Conservation (phyloP, 2,113 vertebrate species). For the Nibea coibor region DNA sequence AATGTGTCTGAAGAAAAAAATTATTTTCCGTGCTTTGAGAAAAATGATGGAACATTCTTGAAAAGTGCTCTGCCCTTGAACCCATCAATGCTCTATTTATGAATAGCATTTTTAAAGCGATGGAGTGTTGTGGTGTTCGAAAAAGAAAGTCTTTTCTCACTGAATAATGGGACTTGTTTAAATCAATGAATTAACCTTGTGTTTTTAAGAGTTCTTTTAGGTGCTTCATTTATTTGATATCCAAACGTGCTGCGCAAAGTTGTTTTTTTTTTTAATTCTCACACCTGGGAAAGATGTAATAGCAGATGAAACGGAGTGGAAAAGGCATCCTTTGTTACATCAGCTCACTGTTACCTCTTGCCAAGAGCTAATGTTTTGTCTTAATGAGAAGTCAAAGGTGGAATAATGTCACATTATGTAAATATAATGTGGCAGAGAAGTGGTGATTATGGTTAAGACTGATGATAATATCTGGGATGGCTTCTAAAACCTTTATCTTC, state of each 20-base stretch:
- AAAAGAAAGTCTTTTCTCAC: slow-evolving; percentile 9
- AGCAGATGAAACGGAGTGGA: slow-evolving; percentile 52
- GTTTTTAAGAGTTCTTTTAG: slow-evolving; percentile 44
- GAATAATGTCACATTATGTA: slow-evolving; percentile 71
- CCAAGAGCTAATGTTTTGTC: slow-evolving; percentile 60
- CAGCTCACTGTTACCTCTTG: slow-evolving; percentile 48
- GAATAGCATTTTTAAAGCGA: slow-evolving; percentile 44
- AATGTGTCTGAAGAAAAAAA: slow-evolving; percentile 37
- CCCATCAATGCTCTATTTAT: slow-evolving; percentile 46
- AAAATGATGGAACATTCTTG: slow-evolving; percentile 45
- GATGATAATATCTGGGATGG: slow-evolving; percentile 56
- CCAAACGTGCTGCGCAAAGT: slow-evolving; percentile 14
- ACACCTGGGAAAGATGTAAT: slow-evolving; percentile 40
- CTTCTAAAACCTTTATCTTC: slow-evolving; percentile 63
- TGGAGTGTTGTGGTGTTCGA: background rate
- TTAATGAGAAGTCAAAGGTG: slow-evolving; percentile 71
- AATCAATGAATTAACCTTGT: slow-evolving; percentile 50
- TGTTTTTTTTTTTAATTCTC: slow-evolving; percentile 11
- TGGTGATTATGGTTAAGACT: slow-evolving; percentile 62
- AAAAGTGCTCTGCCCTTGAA: slow-evolving; percentile 65
- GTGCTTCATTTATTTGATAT: slow-evolving; percentile 47
- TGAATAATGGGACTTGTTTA: slow-evolving; percentile 45
- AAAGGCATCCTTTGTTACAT: slow-evolving; percentile 57
- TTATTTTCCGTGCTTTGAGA: slow-evolving; percentile 32
- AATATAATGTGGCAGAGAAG: slow-evolving; percentile 69